Base-by-base conservation (phyloP, 2,113 vertebrate species). In the Microcebus murinus region DNA sequence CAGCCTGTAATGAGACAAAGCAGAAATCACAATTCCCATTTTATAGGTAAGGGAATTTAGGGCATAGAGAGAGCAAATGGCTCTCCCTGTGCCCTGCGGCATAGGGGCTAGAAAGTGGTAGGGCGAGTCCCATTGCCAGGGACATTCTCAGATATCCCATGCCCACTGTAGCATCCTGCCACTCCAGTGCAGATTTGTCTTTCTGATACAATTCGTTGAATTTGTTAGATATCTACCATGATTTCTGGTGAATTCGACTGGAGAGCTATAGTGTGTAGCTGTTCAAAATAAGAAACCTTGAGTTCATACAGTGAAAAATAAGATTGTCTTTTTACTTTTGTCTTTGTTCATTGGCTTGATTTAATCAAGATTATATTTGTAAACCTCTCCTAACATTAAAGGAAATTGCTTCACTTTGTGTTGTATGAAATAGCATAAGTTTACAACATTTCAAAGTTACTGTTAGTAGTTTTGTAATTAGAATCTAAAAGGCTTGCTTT, bases 401-500 rank as follows among this genome's bases (percentile, higher is more conserved):
- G 31, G 70, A 81, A 83, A 94, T 97, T 36, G 80, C 65, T 52
- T 93, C 48, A 71, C 34, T 97, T 95, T 96, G 82, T 71, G 39
- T 89, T 93, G 29, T 81, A 89, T 80, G 45, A 71, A 96, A 73
- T 95, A 61, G 55, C 39, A 12, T 82, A 87, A 95, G 39, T 92
- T 93, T 96, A 83, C 6, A 45, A 36, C 76, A 57, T 94, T 95
- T 94, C 25, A 70, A 31, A 59, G 80, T 97, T 96, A 31, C 8
- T 91, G 92, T 97, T 79, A 87, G 57, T 77, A 83, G 77, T 85
- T 98, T 91, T 45, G 85, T 96, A 50, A 82, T 97, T 95, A 65
- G 34, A 85, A 76, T 74, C 10, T 86, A 70, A 87, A 96, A 87
- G 91, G 52, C 80, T 57, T 57, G 55, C 55, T 57, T 97, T 97